Base-by-base conservation (phyloP, 1,140 invertebrate species). In the Pseudoatta argentina region DNA sequence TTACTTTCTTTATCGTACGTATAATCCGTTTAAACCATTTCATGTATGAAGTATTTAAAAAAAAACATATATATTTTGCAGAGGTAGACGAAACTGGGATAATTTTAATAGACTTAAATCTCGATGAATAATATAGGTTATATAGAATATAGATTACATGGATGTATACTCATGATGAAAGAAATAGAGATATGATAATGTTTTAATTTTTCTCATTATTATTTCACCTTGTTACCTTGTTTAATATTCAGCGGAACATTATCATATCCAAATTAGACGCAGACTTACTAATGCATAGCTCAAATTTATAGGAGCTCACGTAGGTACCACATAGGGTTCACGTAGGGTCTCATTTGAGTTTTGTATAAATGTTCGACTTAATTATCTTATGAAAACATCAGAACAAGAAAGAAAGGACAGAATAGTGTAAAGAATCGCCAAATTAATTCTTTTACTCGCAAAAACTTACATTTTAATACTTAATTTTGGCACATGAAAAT, bases 381-480 rank as follows among this genome's bases (percentile, higher is more conserved):
- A 57, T 73, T 34, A 34, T 34, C 24, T 55, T n/a, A 18, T 34
- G 1, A 30, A 24, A 55, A 34, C 3, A 55, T 21, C 5, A 57
- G 24, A 57, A 30, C 1, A 14, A 10, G 27, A 21, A 30, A 24
- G 0, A 21, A 14, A 39, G 18, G 10, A 14, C 12, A 24, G 24
- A 24, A 59, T 6, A 16, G 27, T 34, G 7, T 8, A 12, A 53
- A 44, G 51, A 66, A 66, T 21, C 12, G n/a, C 34, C 7, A 12
- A 39, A 39, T 39, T 61, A 76, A 61, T 18, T 48, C 7, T 30
- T 18, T 82, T 61, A 73, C 30, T 16, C 16, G 51, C 48, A 18
- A 81, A 30, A 73, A 51, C 78, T 87, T 87, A 67, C 87, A 61
- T 87, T 30, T 87, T 51, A 21, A 87, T 89, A 48, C 71, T 24